A percentile compares a stretch with the other conserved stretches of the same genome.
These are phyloP conservation scores for Phoebastria nigripes DNA, from an alignment of 2,797 vertebrate genomes.

Conservation along the genomic window DNA sequence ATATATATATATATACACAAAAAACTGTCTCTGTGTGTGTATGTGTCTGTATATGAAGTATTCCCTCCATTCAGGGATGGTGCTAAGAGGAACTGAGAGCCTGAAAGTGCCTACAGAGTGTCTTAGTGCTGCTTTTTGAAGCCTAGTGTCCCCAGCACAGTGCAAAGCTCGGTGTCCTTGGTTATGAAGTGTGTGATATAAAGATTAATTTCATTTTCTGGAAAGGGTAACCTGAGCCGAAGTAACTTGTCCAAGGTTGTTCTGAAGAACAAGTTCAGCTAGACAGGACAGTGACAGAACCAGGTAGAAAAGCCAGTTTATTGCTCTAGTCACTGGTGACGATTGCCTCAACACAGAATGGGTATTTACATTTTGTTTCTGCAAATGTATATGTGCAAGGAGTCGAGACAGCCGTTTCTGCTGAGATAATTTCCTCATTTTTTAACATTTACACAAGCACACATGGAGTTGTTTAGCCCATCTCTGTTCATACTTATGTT, in stretches of 20 bases:
- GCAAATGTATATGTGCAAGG: background rate
- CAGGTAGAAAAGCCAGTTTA: background rate
- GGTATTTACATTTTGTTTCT: background rate
- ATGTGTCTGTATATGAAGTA: background rate
- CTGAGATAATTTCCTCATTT: background rate
- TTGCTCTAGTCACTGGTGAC: background rate
- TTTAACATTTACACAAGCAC: background rate
- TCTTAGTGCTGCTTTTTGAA: background rate
- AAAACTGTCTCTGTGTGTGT: background rate
- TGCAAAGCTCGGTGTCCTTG: slow-evolving; percentile 9
- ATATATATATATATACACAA: too few species aligned
- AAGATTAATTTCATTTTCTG: slow-evolving; percentile 38
- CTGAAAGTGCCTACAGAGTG: background rate
- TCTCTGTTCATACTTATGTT: background rate
- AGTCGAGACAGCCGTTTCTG: background rate
- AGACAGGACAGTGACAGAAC: background rate
- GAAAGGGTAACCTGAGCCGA: background rate
- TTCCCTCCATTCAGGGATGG: background rate
- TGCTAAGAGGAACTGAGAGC: background rate
- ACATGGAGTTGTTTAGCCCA: background rate
- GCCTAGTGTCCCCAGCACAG: background rate
- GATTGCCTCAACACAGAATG: background rate
- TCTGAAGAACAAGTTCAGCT: background rate
- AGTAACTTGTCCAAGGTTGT: background rate
- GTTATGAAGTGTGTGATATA: slow-evolving; percentile 5